Base-by-base conservation (phyloP, 2,888 invertebrate species). In the Trichogramma evanescens region DNA sequence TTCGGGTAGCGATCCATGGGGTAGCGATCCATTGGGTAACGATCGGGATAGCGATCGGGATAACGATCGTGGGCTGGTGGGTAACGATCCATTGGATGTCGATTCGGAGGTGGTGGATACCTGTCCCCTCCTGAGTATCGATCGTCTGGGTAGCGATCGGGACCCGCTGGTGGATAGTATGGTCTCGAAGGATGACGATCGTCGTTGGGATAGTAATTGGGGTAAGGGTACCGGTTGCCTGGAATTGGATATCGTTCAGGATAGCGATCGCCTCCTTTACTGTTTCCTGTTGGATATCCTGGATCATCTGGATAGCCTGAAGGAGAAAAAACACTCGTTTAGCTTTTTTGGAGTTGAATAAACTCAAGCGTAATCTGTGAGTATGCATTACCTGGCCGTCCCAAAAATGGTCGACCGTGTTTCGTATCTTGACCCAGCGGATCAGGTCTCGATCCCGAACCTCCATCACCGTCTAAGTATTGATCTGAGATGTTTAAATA, bases 391-490 rank as follows among this genome's bases (percentile, higher is more conserved):
- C 77, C 77, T 52, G 77, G 77, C 70, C 74, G 69, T 58, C 77
- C 77, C 3, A 78, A 68, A 42, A 78, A 78, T n/a, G 79, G 80
- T 66, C 78, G 71, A 4, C 79, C 79, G 59, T 76, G 78, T 64
- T 78, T 80, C 6, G 80, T 79, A 58, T 80, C 81, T 66, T 80
- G 80, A 4, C 80, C 81, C 40, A 80, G 65, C 13, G 80, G 79
- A 71, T 81, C 81, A 3, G 81, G 80, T 63, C 80, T 72, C 62
- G 76, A 76, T 40, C 72, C 73, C 55, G 65, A 56, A 39, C 74
- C 70, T 58, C 71, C 68, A 58, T 76, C 77, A 7, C 74, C 75
- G 64, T 79, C 80, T 65, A 76, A 58, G 65, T 78, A 78, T 73
- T 78, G 77, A 72, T 78, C 79, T 79, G 63, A 44, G n/a, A 13